These are phyloP conservation scores for Hofmannophila pseudospretella DNA, from an alignment of 2,888 invertebrate species.

Conservation along the genomic window DNA sequence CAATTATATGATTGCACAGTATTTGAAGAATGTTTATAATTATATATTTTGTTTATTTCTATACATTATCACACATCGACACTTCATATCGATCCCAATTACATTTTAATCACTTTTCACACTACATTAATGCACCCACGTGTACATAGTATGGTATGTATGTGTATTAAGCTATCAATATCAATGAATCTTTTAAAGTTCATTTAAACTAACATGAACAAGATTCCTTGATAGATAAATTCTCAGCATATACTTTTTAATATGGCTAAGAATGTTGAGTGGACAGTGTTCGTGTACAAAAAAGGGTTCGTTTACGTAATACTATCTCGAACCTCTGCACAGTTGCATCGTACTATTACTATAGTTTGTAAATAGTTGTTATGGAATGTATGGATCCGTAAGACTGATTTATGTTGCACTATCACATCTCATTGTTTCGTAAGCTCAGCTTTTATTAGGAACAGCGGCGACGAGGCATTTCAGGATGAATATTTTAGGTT, in stretches of 20 bases:
- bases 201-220: not conserved
- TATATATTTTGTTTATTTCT: constrained; percentile 27
- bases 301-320: constrained; percentile 41
- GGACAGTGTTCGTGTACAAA: constrained; percentile 54
- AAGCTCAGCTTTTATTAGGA: no score
- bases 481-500: no score
- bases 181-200: constrained; percentile 33
- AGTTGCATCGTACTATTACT: constrained; percentile 22
- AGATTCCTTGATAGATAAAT: constrained; percentile 41
- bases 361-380: constrained; percentile 12
- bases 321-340: constrained; percentile 48
- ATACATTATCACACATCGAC: constrained; percentile 46
- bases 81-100: constrained; percentile 32
- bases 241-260: constrained; percentile 21
- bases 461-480: no score
- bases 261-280: constrained; percentile 70
- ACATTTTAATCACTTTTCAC: constrained; percentile 20
- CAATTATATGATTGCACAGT: constrained; percentile 35
- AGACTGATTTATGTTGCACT: constrained; percentile 11
- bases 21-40: constrained; percentile 24
- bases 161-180: no score
- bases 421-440: no score
- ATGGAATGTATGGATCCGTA: constrained; percentile 9
- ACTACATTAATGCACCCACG: constrained; percentile 30
- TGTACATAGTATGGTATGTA: constrained; percentile 26